These are phyloP conservation scores for Ornithoptera alexandrae DNA, from an alignment of 2,888 invertebrate genomes.

Conservation along the genomic window DNA sequence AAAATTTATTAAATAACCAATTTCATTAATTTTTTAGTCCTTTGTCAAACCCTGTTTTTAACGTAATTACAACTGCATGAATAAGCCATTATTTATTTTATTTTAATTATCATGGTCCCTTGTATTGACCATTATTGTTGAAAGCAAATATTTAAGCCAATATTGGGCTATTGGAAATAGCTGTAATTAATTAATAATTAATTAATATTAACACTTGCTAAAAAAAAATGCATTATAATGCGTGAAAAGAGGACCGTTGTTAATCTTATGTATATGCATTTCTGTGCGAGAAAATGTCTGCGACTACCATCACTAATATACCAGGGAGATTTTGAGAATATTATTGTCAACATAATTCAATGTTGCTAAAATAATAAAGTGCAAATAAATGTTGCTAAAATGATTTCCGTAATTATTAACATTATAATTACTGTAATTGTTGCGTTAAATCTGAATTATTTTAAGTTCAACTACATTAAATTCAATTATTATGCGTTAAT, in stretches of 20 bases:
- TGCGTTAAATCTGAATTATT: conserved; percentile 44
- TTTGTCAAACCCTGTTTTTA: no score
- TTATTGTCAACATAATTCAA: background rate
- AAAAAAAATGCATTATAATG: background rate
- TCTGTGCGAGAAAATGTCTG: background rate
- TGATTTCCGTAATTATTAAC: conserved; percentile 44
- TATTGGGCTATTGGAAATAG: no score
- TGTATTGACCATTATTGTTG: no score
- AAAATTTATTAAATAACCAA: no score
- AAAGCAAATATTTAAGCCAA: no score
- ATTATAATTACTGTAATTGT: conserved; percentile 42
- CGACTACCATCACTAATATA: background rate
- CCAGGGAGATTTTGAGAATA: background rate
- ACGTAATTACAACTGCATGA: no score
- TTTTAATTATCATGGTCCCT: no score
- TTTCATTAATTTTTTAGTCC: no score
- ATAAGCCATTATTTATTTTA: no score
- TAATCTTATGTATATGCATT: background rate
- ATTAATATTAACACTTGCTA: no score
- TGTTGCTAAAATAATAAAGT: background rate
- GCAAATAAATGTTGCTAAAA: background rate
- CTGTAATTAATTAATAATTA: no score
- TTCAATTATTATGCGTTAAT: conserved; percentile 44
- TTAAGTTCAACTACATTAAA: conserved; percentile 35
- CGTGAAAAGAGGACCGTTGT: background rate